These are phyloP conservation scores for Panthera uncia DNA, from an alignment of 2,113 vertebrate genomes.

Conservation along the genomic window DNA sequence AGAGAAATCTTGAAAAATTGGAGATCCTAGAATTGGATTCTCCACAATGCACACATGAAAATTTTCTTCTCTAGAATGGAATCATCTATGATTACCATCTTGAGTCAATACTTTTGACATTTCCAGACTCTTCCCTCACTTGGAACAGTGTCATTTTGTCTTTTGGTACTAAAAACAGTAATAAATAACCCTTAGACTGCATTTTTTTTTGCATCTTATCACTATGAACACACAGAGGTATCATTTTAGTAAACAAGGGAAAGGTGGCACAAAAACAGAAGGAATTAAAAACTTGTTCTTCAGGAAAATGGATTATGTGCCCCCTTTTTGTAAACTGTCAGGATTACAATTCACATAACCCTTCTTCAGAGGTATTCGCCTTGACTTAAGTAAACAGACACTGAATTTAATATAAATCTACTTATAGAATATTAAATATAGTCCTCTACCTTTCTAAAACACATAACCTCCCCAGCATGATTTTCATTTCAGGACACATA, in stretches of 20 bases:
- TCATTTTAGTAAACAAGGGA: background rate
- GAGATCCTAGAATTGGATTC: slow-evolving; percentile 1
- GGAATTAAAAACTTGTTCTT: slow-evolving; percentile 10
- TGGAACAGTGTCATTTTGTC: background rate
- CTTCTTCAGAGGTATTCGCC: rapidly evolving
- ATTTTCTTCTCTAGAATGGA: background rate
- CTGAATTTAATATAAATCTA: background rate
- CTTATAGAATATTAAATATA: background rate
- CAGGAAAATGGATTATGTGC: background rate
- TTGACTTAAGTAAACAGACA: background rate
- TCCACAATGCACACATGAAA: background rate
- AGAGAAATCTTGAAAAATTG: slow-evolving; percentile 33
- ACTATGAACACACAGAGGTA: background rate
- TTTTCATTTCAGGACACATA: slow-evolving; percentile 46
- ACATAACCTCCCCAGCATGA: background rate
- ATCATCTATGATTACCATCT: background rate
- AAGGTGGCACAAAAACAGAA: background rate
- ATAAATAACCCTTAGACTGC: background rate
- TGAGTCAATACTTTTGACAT: background rate
- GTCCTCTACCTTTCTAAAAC: slow-evolving; percentile 32
- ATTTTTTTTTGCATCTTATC: background rate
- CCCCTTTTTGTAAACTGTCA: background rate
- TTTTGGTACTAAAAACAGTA: slow-evolving; percentile 18
- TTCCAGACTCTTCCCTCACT: background rate
- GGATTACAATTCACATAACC: background rate